A percentile compares a stretch with the other conserved stretches of the same genome.
These are phyloP conservation scores for Burhinus bistriatus DNA, from an alignment of 2,113 vertebrate species.

Conservation along the genomic window DNA sequence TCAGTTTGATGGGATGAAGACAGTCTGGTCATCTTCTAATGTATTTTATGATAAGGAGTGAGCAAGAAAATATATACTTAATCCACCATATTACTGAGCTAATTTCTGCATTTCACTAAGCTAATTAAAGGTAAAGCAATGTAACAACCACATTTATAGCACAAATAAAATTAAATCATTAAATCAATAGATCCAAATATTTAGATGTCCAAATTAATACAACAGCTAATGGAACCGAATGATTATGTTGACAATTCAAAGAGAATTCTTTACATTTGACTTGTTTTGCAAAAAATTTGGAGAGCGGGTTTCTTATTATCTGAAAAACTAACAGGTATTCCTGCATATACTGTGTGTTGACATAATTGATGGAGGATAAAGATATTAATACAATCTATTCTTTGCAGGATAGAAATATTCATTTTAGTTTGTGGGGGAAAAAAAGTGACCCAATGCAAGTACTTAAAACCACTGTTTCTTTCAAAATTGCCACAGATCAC, in stretches of 20 bases:
- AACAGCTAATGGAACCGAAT: background rate
- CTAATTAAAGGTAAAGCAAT: background rate
- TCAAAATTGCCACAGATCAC: background rate
- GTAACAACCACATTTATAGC: background rate
- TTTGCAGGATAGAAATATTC: background rate
- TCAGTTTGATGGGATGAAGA: background rate
- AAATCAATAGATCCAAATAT: background rate
- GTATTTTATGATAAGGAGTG: background rate
- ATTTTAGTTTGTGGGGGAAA: background rate
- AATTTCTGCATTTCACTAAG: background rate
- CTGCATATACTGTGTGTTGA: background rate
- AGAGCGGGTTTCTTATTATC: background rate
- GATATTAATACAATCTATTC: background rate
- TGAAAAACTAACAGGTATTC: background rate
- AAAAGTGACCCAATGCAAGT: background rate
- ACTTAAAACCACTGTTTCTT: background rate
- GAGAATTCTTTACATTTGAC: background rate
- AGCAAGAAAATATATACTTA: background rate
- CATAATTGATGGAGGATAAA: background rate
- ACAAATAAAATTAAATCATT: background rate
- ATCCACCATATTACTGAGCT: background rate
- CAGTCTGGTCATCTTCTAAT: background rate
- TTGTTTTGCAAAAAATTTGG: background rate
- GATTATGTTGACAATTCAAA: background rate
- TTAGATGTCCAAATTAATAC: background rate